Evolutionary conservation across 2,797 vertebrate genomes (phyloP).

Genomic region (Cygnus olor): DNA sequence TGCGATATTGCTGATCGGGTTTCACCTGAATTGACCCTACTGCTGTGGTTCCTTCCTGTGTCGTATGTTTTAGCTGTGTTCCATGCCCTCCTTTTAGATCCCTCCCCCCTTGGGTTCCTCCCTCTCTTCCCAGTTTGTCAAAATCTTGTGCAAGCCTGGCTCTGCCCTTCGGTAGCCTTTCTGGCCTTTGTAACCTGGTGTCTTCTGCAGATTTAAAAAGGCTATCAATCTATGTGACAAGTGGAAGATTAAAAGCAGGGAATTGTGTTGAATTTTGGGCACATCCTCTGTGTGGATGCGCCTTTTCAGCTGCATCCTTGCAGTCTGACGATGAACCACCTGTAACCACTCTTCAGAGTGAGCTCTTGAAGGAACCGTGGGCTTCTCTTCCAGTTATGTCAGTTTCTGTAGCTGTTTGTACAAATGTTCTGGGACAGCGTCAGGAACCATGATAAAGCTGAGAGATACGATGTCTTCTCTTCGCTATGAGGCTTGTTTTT

Average conservation of each 20-base stretch:
- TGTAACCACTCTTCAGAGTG: not conserved
- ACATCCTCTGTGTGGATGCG: not conserved
- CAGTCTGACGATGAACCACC: not conserved
- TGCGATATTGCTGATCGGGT: not conserved
- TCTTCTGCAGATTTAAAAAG: not conserved
- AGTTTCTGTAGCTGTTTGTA: not conserved
- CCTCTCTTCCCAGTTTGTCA: not conserved
- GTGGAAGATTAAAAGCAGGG: not conserved
- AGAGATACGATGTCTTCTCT: not conserved
- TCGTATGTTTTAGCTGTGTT: not conserved
- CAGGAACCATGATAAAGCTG: not conserved
- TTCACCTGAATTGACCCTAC: not conserved
- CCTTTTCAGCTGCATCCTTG: accelerated
- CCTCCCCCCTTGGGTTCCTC: not conserved
- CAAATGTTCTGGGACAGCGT: not conserved
- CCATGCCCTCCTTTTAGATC: not conserved
- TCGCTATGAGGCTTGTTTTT: not conserved
- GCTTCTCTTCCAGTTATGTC: not conserved
- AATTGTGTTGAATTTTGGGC: not conserved
- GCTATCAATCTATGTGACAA: not conserved
- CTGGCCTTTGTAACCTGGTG: not conserved
- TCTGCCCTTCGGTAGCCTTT: not conserved
- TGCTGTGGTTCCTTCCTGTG: not conserved
- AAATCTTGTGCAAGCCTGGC: not conserved
- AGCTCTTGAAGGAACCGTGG: not conserved